A percentile compares a stretch with the other conserved stretches of the same genome.
These are phyloP conservation scores for Isotomurus palustris DNA, from an alignment of 2,888 invertebrate species.

Conservation along the genomic window DNA sequence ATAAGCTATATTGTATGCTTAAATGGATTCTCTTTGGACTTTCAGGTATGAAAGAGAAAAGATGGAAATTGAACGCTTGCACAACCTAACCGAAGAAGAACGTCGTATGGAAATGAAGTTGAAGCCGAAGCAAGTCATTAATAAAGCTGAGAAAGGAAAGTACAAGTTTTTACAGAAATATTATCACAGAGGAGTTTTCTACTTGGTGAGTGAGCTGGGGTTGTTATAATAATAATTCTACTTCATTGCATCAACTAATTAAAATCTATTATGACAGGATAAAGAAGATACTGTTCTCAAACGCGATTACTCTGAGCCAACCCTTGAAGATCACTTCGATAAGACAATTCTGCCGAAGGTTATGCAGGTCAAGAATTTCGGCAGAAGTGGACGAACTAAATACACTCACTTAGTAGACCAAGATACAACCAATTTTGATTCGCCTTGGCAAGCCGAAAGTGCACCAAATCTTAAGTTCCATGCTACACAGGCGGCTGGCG, in stretches of 20 bases:
- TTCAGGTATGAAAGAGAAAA: constrained; percentile 69
- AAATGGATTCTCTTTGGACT: constrained; percentile 2
- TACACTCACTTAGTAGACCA: constrained; percentile 99
- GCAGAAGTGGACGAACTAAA: constrained; percentile 95
- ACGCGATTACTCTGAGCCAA: constrained; percentile 90
- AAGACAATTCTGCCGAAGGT: constrained; percentile 98
- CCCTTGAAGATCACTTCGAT: constrained; percentile 98
- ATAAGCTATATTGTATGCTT: not conserved
- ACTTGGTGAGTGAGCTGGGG: constrained; percentile 59
- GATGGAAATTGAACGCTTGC: constrained; percentile 79
- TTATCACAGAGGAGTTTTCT: constrained; percentile 98
- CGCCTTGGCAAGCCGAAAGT: constrained; percentile 93
- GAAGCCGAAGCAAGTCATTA: constrained; percentile 89
- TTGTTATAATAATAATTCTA: not conserved
- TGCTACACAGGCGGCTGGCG: constrained; percentile 82
- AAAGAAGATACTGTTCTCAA: constrained; percentile 85
- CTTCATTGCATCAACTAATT: not conserved
- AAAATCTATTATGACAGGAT: constrained; percentile 55
- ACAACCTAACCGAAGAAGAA: constrained; percentile 95
- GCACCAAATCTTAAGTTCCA: constrained; percentile 82
- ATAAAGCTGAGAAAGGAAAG: constrained; percentile 93
- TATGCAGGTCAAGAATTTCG: constrained; percentile 99
- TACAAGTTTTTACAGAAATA: constrained; percentile 99
- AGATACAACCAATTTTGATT: constrained; percentile 96
- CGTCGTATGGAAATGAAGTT: constrained; percentile 77